Percentiles rank a stretch among this genome's conserved stretches.
Conservation (phyloP, 2,113 vertebrate species). For the Cryptomyrus ogoouensis region DNA sequence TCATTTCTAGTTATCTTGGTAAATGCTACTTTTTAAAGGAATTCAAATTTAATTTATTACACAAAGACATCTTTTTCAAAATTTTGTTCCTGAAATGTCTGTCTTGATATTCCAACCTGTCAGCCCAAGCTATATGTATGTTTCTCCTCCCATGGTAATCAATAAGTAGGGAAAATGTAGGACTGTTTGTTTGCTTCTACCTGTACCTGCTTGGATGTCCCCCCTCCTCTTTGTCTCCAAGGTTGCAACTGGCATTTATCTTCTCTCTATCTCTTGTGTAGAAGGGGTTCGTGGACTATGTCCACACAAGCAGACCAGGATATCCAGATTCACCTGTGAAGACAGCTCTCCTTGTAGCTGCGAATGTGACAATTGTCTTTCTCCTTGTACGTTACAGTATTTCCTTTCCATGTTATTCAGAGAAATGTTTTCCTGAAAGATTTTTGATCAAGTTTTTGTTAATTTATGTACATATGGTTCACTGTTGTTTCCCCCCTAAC, state of each 20-base stretch:
- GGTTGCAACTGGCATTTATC: not conserved
- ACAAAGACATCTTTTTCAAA: not conserved
- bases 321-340: conserved; percentile 68
- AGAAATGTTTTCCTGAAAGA: not conserved
- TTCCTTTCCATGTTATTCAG: not conserved
- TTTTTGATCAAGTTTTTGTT: no score
- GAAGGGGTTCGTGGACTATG: conserved; percentile 79
- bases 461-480: no score
- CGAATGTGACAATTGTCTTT: conserved; percentile 76
- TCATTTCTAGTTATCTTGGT: no score
- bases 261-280: conserved; percentile 40
- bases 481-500: no score
- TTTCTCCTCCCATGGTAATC: not conserved
- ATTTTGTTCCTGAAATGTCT: not conserved
- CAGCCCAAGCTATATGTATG: not conserved
- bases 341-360: conserved; percentile 71
- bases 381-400: conserved; percentile 73
- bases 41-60: not conserved
- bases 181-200: not conserved
- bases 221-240: not conserved
- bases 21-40: not conserved
- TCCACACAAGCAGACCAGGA: conserved; percentile 38
- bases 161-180: not conserved
- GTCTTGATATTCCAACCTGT: not conserved
- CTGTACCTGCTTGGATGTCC: not conserved